Base-by-base conservation (phyloP, 2,113 vertebrate species). In the Microtus montanus region DNA sequence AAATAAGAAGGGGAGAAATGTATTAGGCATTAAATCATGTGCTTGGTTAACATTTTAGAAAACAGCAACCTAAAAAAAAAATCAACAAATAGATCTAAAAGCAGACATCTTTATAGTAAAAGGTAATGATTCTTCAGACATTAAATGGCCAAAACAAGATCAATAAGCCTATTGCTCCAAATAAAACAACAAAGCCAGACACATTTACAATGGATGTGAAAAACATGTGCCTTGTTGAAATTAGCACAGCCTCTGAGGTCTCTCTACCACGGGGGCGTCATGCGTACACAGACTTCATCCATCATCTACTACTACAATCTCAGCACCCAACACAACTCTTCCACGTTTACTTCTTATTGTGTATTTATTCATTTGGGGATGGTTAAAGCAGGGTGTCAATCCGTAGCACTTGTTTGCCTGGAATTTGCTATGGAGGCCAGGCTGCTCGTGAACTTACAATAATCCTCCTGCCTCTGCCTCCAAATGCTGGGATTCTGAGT, bases 101-200 rank as follows among this genome's bases (percentile, higher is more conserved):
- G 66, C 24, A 92, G 71, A 58, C 63, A 49, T 61, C 47, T 90
- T 74, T 75, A 89, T 38, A 87, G 54, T 87, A 83, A 89, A 90
- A 73, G 35, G 0, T n/a, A 33, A 11, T 52, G 90, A 79, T 12
- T 54, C 10, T 44, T 41, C 44, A 17, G 47, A 52, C 33, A 91
- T 7, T 79, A 73, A 83, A 5, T 73, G 20, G 38, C 83, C 7
- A 63, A 79, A 87, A 24, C 66, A 92, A 90, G 85, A 94, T 73
- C 20, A 47, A n/a, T 7, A 90, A 52, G 26, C 1, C 5, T 13
- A 78, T 93, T 58, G 38, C 71, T 71, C 15, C 11, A 80, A 89
- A 85, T 13, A 78, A 68, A 93, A 44, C 28, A 77, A 26, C 38
- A 61, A 92, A 84, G 78, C 15, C 5, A 1, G 61, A 74, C 71